phyloP scores from a whole-genome alignment of 2,797 vertebrate genomes.

The Peromyscus nudipes region DNA sequence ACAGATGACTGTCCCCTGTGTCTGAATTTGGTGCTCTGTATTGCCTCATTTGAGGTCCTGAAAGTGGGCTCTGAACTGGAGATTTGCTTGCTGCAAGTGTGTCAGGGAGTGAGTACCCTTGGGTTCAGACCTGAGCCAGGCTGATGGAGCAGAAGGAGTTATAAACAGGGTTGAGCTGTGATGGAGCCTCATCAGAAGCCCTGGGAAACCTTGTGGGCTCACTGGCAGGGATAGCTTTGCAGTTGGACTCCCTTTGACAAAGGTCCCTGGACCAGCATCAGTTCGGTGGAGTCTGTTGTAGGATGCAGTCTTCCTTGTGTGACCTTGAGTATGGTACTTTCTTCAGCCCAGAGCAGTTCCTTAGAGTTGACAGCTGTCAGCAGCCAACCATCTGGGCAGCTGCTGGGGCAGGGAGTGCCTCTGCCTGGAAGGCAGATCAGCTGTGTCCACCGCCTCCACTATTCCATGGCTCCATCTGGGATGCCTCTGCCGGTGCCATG shows the following conservation, averaged over 20 bases:
- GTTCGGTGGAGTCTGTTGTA: background rate
- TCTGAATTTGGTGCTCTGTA: background rate
- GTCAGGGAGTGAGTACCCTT: background rate
- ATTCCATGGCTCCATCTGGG: background rate
- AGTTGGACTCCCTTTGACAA: background rate
- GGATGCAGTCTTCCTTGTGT: background rate
- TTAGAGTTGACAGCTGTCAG: background rate
- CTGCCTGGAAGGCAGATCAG: background rate
- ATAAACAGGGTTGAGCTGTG: background rate
- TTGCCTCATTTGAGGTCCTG: background rate
- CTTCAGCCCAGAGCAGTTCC: background rate
- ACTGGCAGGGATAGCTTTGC: background rate
- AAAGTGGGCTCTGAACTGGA: background rate
- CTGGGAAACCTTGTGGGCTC: background rate
- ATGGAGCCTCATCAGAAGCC: background rate
- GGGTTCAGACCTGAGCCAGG: background rate
- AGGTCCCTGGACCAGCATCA: background rate
- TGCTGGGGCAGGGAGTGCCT: background rate
- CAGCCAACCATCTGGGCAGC: background rate
- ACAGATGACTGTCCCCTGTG: background rate
- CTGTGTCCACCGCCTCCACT: fast-evolving
- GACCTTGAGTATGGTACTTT: background rate
- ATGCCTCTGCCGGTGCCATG: too few species aligned
- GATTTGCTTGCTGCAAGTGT: background rate
- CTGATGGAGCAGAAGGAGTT: background rate